These are phyloP conservation scores for Apodemia zela DNA, from an alignment of 2,888 invertebrate genomes.

Conservation along the genomic window DNA sequence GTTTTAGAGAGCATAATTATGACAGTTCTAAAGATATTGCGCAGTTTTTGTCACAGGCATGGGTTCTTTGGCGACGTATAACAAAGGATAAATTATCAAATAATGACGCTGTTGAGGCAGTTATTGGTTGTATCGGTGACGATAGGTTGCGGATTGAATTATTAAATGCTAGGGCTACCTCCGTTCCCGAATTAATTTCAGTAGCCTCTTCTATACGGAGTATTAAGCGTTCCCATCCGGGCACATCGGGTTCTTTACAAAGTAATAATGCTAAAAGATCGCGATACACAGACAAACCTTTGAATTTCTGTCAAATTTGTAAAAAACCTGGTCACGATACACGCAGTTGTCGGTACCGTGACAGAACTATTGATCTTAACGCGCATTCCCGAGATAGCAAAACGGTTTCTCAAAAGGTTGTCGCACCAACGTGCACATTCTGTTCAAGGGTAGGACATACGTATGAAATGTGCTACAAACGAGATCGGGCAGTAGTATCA, in stretches of 20 bases:
- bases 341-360: not conserved
- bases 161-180: conserved; percentile 31
- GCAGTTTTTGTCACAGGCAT: conserved; percentile 37
- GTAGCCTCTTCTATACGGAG: conserved; percentile 33
- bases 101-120: conserved; percentile 30
- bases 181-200: conserved; percentile 29
- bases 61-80: conserved; percentile 38
- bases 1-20: conserved; percentile 37
- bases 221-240: not conserved
- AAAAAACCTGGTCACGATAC: not conserved
- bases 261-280: not conserved
- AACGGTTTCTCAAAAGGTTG: not conserved
- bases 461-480: conserved; percentile 33
- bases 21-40: conserved; percentile 35
- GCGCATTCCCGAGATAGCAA: not conserved
- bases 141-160: not conserved
- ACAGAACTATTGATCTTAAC: not conserved
- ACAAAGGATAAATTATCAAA: conserved; percentile 35
- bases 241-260: not conserved
- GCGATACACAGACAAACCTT: not conserved
- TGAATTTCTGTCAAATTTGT: not conserved
- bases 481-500: conserved; percentile 30
- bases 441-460: conserved; percentile 33
- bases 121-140: not conserved
- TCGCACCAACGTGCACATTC: conserved; percentile 26